Base-by-base conservation (phyloP, 2,797 vertebrate genomes). In the Apogon hyalosoma region DNA sequence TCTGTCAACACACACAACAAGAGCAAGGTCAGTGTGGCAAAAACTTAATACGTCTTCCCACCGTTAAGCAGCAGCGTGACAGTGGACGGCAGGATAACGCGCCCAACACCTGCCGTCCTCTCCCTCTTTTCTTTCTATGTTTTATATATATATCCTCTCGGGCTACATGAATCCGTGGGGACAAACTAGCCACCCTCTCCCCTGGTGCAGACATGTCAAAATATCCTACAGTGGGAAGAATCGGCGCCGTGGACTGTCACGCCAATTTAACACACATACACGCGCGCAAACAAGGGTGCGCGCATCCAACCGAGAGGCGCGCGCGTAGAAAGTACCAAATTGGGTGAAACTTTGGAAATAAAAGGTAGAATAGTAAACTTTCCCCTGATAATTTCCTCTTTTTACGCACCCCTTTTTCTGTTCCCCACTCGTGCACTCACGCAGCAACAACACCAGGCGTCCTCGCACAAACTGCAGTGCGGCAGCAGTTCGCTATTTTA, bases 401-500 rank as follows among this genome's bases (percentile, higher is more conserved):
- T 45, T 16, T 43, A 12, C 59, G 19, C 55, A 33, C 46, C 9
- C 52, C 36, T 3, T 36, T 28, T 0, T 19, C 2, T 3, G 11
- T 55, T 9, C 56, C 6, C 31, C 19, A 1, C 15, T 0, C 28
- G 2, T 43, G 13, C 69, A 33, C 33, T 11, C 12, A 12, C 73
- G 42, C 58, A 24, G 42, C 72, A 31, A 13, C 69, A 60, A 45
- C 75, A 50, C 47, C 70, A 67, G 59, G 52, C 61, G 4, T 28
- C 72, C 71, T 75, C 75, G 54, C 28, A 38, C 80, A 83, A 90
- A 87, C 90, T 90, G 90, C 90, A 90, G 73, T 92, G 90, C 90
- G 88, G 89, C 88, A 90, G 83, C 77, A 33, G 40, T 79, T 84
- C 74, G 83, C 88, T 90, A 85, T 92, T 92, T 92, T 83, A 85